Base-by-base conservation (phyloP, 2,113 vertebrate genomes). In the Haliaeetus leucogaster region DNA sequence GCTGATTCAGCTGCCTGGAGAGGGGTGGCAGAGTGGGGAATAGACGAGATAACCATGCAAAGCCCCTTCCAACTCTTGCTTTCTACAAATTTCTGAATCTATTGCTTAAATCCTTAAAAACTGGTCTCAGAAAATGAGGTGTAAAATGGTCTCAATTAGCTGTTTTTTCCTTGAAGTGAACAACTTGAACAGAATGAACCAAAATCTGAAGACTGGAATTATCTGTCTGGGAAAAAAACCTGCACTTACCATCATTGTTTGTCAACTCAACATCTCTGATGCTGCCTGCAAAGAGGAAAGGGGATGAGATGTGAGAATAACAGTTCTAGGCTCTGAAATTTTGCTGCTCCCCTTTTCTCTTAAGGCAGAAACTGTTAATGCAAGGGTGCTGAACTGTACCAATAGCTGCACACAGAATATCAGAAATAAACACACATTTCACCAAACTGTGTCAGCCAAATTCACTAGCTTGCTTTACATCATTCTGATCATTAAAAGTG, bases 1-100 rank as follows among this genome's bases (percentile, higher is more conserved):
- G 14, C 6, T 1, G 4, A 68, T 77, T 29, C 6, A 0, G 5
- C 3, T 0, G 0, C 21, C 27, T 32, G 19, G 66, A 77, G 65
- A 45, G 12, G 19, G 8, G 13, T 3, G 13, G 20, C 17, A 58
- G 2, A 21, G 23, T 42, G 16, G 3, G 13, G 8, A 72, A 45
- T 2, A 55, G 9, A 42, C 19, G 23, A 52, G 7, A 59, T 32
- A 80, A 63, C 8, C 9, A 13, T 16, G 26, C 15, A 80, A 72
- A 77, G 19, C 8, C 20, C 11, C 22, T 84, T 87, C n/a, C 36
- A 73, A 7, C 0, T 1, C 7, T 77, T 83, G 17, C 4, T 65
- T 89, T 80, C 48, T 56, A 16, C 7, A 87, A 32, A 16, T 73
- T 78, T 67, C 30, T 61, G 29, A 56, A 61, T 50, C 20, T 87